These are phyloP conservation scores for Muscicapa comitata DNA, from an alignment of 2,797 vertebrate species.

Conservation along the genomic window DNA sequence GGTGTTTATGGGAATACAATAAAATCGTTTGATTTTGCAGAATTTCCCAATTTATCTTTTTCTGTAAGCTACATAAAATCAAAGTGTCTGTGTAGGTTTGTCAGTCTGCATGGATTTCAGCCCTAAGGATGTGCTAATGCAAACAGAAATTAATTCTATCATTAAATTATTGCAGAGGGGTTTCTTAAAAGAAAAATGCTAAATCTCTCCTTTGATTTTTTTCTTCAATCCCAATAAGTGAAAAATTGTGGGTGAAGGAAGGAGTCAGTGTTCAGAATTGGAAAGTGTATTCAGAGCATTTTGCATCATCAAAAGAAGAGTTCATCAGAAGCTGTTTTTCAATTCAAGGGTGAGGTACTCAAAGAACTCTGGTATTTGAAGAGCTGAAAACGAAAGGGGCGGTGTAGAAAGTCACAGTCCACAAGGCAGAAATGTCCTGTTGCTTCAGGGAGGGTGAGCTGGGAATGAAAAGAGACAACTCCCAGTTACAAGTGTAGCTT, in stretches of 20 bases:
- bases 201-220: not conserved
- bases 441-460: not conserved
- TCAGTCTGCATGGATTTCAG: not conserved
- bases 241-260: not conserved
- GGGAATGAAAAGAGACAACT: not conserved
- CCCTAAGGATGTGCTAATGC: not conserved
- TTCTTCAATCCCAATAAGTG: not conserved
- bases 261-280: not conserved
- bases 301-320: not conserved
- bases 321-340: not conserved
- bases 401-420: not conserved
- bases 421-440: fast-evolving
- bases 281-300: not conserved
- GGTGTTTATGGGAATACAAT: not conserved
- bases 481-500: not conserved
- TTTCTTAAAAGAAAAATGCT: not conserved
- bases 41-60: not conserved
- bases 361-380: not conserved
- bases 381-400: not conserved
- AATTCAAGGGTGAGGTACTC: not conserved
- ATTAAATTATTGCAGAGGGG: not conserved
- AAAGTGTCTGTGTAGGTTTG: not conserved
- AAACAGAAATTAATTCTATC: not conserved
- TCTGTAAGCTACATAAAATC: not conserved
- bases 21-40: not conserved